Evolutionary conservation across 2,113 vertebrate genomes (phyloP), one percentile per base, ranked within the genome.

Genomic region (Laticauda laticaudata): DNA sequence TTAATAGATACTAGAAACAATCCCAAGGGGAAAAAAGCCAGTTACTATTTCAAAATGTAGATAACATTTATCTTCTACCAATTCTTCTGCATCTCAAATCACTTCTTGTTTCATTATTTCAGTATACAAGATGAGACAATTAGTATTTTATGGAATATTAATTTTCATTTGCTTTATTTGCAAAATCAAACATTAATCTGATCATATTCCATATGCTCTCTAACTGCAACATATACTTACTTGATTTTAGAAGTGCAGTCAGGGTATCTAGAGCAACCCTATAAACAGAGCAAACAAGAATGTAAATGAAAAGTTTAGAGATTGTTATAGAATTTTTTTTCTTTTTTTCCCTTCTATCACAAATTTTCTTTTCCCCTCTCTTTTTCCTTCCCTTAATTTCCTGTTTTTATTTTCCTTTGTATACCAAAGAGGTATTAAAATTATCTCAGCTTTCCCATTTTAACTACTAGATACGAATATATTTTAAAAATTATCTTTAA

Each of bases 231-330:
- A 96, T 97, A 96, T 95, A 99, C 99, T 99, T 98, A 99, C 99
- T 99, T 97, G 99, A 99, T 98, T 99, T 99, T 97, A 99, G 98
- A 97, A 99, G 98, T 75, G 98, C 98, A 97, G 98, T 98, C 96
- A 99, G 98, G 94, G 99, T 99, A 95, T 99, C 99, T 98, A 99
- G 98, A 97, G 98, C 98, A 96, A 99, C 98, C 97, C 99, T 99
- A 98, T 98, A 96, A 97, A 98, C 94, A 97, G 96, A 98, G 97
- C 93, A 96, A 97, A 94, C 3, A 45, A 97, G 95, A 96, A 97
- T 94, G 97, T 96, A 97, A 97, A 95, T 81, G 39, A 81, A 81
- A 81, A 9, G 34, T 81, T 97, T 96, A 89, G 10, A 15, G 24
- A 14, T 69, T 34, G 64, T 15, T 69, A 18, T 34, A 34, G 29